Base-by-base conservation (phyloP, 2,797 vertebrate genomes). In the Aotus griseimembra region DNA sequence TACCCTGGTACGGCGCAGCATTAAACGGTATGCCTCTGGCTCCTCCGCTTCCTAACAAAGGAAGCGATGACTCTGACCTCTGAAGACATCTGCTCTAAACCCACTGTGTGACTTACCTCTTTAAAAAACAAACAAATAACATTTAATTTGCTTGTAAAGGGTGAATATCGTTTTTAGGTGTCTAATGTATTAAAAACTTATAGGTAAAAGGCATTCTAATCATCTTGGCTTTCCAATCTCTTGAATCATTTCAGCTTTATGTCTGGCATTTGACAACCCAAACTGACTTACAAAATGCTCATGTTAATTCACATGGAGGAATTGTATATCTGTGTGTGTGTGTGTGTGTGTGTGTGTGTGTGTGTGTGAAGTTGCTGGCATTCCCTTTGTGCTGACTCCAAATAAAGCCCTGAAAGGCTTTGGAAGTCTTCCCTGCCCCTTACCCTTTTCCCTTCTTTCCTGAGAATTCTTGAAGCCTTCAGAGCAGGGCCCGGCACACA, bases 111-210 rank as follows among this genome's bases (percentile, higher is more conserved):
- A 58, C 48, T 26, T 75, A 46, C 6, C 55, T 84, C 67, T 39
- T 86, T 48, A 52, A 70, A 81, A 87, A 76, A 55, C 41, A 94
- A 85, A 90, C 77, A 84, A 87, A 82, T 52, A 84, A 90, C 61
- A 91, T 64, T 76, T 91, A 52, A 55, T 95, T 91, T 93, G 72
- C 72, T 94, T 83, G 58, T 82, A 93, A 89, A 61, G 36, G 20
- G 20, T 55, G 7, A 36, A 50, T 28, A 80, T 41, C 1, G 0
- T 57, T 64, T 57, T 39, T n/a, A 19, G 39, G 76, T 39, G 94
- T 75, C 41, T 13, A 33, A 73, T 46, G 55, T 81, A 88, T 52
- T 20, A 83, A 85, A 52, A 75, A 44, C 76, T 10, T 4, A 6
- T 13, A 17, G 83, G 70, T 48, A 44, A 67, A 80, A 67, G 44